phyloP scores from a whole-genome alignment of 2,113 vertebrate species.

The Sinocyclocheilus maitianheensis region DNA sequence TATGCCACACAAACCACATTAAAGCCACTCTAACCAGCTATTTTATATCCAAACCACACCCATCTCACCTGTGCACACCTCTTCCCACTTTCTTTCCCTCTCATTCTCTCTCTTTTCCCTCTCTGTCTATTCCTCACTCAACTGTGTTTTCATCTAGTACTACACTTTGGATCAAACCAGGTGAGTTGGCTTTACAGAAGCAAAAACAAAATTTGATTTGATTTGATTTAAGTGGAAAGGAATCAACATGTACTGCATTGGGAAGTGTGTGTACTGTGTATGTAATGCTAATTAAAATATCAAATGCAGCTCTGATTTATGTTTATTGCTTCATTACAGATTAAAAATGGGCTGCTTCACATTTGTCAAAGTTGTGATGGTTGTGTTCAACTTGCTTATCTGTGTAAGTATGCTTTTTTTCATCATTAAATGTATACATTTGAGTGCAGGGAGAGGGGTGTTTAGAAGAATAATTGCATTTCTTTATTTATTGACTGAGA shows the following conservation, averaged over 20 bases:
- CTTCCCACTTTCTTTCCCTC: background rate
- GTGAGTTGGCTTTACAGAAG: slow-evolving; percentile 25
- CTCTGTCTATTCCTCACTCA: background rate
- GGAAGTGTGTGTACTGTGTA: background rate
- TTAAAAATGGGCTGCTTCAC: slow-evolving; percentile 85
- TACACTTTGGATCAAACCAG: slow-evolving; percentile 22
- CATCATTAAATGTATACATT: slow-evolving; percentile 32
- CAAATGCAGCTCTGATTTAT: slow-evolving; percentile 38
- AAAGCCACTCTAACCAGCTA: slow-evolving; percentile 35
- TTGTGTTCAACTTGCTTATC: slow-evolving; percentile 86
- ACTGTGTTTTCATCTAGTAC: background rate
- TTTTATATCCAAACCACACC: slow-evolving; percentile 58
- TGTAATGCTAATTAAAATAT: slow-evolving; percentile 23
- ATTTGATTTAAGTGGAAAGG: background rate
- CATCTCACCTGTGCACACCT: slow-evolving; percentile 41
- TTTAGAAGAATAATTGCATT: slow-evolving; percentile 56
- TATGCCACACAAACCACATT: slow-evolving; percentile 10
- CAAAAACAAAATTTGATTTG: background rate
- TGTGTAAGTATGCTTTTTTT: slow-evolving; percentile 82
- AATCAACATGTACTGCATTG: background rate
- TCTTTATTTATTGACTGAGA: slow-evolving; percentile 56
- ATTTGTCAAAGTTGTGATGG: slow-evolving; percentile 86
- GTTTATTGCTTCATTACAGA: slow-evolving; percentile 62
- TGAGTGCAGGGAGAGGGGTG: background rate
- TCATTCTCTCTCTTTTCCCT: background rate